Base-by-base conservation (phyloP, 2,797 vertebrate genomes). In the Acanthornis magna region DNA sequence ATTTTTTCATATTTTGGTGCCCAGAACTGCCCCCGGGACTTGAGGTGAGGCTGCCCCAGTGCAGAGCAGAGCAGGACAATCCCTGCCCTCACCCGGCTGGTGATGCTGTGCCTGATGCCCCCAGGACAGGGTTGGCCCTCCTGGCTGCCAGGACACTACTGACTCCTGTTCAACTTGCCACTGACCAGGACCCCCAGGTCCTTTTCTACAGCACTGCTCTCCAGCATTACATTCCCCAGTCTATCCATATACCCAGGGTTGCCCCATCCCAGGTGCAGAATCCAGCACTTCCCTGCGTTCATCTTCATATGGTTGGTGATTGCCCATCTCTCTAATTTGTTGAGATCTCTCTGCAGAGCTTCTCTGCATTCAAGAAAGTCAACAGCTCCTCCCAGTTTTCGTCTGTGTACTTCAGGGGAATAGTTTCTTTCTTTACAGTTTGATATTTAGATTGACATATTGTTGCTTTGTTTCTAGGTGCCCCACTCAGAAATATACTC, bases 151-250 rank as follows among this genome's bases (percentile, higher is more conserved):
- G 63, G n/a, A 9, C 29, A 15, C 13, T 54, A 29, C 73, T 47
- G 40, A 0, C 13, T 14, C 6, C 0, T 7, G 7, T 38, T 29
- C 47, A 54, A 1, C 40, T 40, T 29, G 4, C 7, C 3, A 3
- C 29, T 0, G 1, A 16, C 20, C 34, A 20, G 34, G 73, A 17
- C 13, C 14, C 20, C 40, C 40, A 42, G 40, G 40, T 42, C 40
- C 40, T 11, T 42, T 15, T 42, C 40, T 11, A 8, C 0, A 0
- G 10, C 1, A 0, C 38, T 70, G 42, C 21, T 48, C 23, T 48
- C 34, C 83, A 34, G 42, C 57, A 2, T 70, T 23, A 70, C 21
- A 25, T 29, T 68, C 63, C 20, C 5, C 0, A 0, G 2, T 38
- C 16, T 68, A 16, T 38, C n/a, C 0, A 0, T 23, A n/a, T 6